phyloP scores from a whole-genome alignment of 2,797 vertebrate genomes.

The Gephyroberyx darwinii region DNA sequence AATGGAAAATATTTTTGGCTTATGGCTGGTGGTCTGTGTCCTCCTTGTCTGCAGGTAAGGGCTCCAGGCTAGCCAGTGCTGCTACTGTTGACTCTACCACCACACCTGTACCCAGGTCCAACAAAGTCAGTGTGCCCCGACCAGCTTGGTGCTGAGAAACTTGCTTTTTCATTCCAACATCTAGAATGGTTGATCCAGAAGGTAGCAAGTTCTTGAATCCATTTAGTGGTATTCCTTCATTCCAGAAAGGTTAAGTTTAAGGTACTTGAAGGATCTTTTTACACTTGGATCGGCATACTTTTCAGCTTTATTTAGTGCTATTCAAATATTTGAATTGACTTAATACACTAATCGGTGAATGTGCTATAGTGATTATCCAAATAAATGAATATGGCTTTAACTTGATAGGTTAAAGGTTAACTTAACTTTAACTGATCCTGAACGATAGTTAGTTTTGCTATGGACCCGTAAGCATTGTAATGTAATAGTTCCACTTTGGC shows the following conservation, averaged over 20 bases:
- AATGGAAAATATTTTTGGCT: too few species aligned
- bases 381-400: too few species aligned
- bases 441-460: conserved; percentile 7
- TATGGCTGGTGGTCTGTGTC: background rate
- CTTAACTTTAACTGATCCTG: background rate
- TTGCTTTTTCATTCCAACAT: background rate
- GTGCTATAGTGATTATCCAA: conserved; percentile 3
- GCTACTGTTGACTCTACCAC: conserved; percentile 49
- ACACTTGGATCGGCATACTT: background rate
- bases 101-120: conserved; percentile 73
- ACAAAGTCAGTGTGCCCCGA: conserved; percentile 69
- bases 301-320: background rate
- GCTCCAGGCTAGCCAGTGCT: conserved; percentile 72
- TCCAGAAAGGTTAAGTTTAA: background rate
- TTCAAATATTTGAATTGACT: conserved; percentile 2
- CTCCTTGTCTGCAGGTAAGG: conserved; percentile 67
- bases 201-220: background rate
- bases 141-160: conserved; percentile 82
- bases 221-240: too few species aligned
- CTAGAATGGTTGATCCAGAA: background rate
- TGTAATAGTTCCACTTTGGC: background rate
- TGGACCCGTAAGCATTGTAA: background rate
- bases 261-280: background rate
- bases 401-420: too few species aligned
- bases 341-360: conserved; percentile 1